Evolutionary conservation across 2,113 vertebrate species (phyloP).

Genomic region (Alaudala cheleensis): DNA sequence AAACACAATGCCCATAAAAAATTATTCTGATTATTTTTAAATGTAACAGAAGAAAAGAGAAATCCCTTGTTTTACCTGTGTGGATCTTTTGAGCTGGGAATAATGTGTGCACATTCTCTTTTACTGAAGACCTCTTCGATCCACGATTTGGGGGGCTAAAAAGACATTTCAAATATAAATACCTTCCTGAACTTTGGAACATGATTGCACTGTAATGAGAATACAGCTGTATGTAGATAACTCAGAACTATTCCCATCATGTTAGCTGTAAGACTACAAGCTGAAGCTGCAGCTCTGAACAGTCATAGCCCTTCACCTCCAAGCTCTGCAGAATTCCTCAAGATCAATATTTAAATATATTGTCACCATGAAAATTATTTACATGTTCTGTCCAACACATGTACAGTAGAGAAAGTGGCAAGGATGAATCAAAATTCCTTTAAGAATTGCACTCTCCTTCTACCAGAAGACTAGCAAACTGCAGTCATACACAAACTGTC

Average conservation of each 20-base stretch:
- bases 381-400: not conserved
- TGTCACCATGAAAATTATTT: not conserved
- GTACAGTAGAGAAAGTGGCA: not conserved
- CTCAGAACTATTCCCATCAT: not conserved
- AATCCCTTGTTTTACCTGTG: slow-evolving; percentile 77
- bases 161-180: slow-evolving; percentile 41
- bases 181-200: not conserved
- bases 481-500: not conserved
- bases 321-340: not conserved
- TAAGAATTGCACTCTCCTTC: not conserved
- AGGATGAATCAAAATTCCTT: not conserved
- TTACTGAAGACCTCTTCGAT: slow-evolving; percentile 90
- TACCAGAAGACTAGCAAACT: not conserved
- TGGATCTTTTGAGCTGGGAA: slow-evolving; percentile 84
- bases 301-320: not conserved
- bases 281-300: not conserved
- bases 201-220: not conserved
- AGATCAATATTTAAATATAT: not conserved
- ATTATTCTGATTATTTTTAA: not conserved
- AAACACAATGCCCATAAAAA: not conserved
- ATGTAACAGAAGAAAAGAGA: not conserved
- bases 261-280: not conserved
- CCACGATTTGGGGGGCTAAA: slow-evolving; percentile 87
- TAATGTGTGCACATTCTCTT: slow-evolving; percentile 89
- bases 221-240: not conserved